Percentiles rank a stretch among this genome's conserved stretches.
Evolutionary conservation across 2,797 vertebrate genomes (phyloP).

Genomic region (Parotocinclus haroldoi): DNA sequence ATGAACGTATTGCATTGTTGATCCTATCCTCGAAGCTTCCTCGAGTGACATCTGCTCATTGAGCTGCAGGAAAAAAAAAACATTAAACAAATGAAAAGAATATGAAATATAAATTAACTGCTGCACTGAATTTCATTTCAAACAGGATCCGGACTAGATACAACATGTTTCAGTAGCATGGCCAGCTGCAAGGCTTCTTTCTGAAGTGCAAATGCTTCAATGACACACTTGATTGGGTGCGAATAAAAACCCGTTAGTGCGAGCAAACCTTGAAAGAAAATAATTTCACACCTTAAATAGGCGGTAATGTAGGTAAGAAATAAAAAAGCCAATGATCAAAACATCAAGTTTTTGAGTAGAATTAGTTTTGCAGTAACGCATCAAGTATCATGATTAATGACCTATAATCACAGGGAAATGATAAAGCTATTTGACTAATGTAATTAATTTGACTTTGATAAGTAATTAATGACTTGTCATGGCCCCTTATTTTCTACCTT

Average conservation of each 20-base stretch:
- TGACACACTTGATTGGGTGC: constrained; percentile 5
- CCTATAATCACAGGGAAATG: too few species aligned
- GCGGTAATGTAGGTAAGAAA: constrained; percentile 7
- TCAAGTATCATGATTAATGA: constrained; percentile 15
- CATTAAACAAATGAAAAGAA: not conserved
- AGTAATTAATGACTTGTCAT: too few species aligned
- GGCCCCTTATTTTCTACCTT: not conserved
- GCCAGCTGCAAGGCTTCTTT: not conserved
- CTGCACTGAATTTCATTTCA: not conserved
- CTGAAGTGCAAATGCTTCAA: not conserved
- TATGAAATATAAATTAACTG: not conserved
- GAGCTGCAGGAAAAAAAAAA: constrained; percentile 69
- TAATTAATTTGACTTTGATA: too few species aligned
- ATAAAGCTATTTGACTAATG: too few species aligned
- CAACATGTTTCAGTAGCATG: too few species aligned
- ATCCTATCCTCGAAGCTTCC: constrained; percentile 97
- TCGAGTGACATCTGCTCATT: constrained; percentile 93
- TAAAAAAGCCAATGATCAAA: not conserved
- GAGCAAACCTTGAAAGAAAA: constrained; percentile 1
- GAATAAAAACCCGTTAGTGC: not conserved
- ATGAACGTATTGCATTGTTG: constrained; percentile 84
- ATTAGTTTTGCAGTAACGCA: too few species aligned
- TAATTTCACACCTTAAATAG: not conserved
- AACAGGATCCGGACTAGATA: not conserved
- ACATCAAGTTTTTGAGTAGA: not conserved